Conservation (phyloP, 2,888 invertebrate genomes). For the Ceraclea dissimilis region DNA sequence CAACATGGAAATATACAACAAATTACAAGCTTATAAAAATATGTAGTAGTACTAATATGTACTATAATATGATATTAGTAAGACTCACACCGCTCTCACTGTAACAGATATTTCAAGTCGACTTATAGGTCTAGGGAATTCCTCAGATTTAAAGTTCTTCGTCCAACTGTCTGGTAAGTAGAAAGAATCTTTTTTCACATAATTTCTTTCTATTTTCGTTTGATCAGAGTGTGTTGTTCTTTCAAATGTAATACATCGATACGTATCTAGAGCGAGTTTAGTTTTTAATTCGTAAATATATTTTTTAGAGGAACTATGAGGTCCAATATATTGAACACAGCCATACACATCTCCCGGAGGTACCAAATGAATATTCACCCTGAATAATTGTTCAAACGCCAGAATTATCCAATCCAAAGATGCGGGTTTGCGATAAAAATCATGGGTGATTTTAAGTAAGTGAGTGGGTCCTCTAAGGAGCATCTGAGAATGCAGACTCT, state of each 20-base stretch:
- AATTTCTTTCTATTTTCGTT: conserved; percentile 17
- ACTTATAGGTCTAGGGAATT: conserved; percentile 9
- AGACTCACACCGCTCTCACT: conserved; percentile 4
- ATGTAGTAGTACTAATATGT: neutral
- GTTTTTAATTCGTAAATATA: conserved; percentile 32
- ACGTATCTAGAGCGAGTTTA: conserved; percentile 12
- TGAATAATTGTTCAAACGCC: conserved; percentile 37
- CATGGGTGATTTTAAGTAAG: conserved; percentile 28
- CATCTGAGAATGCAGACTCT: conserved; percentile 37
- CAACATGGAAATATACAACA: neutral
- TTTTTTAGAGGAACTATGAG: conserved; percentile 36
- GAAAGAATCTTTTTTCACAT: conserved; percentile 18
- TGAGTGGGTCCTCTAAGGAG: conserved; percentile 26
- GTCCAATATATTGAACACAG: conserved; percentile 42
- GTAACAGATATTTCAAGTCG: conserved; percentile 17
- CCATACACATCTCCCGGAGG: conserved; percentile 37
- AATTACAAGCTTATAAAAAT: neutral
- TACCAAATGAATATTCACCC: conserved; percentile 36
- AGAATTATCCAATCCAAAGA: conserved; percentile 34
- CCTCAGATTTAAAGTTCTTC: conserved; percentile 17
- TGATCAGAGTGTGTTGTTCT: conserved; percentile 19
- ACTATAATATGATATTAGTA: neutral
- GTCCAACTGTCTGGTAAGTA: conserved; percentile 19
- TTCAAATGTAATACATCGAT: conserved; percentile 13
- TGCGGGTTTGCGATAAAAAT: conserved; percentile 37